Base-by-base conservation (phyloP, 1,140 invertebrate genomes). In the Propsilocerus akamusi region DNA sequence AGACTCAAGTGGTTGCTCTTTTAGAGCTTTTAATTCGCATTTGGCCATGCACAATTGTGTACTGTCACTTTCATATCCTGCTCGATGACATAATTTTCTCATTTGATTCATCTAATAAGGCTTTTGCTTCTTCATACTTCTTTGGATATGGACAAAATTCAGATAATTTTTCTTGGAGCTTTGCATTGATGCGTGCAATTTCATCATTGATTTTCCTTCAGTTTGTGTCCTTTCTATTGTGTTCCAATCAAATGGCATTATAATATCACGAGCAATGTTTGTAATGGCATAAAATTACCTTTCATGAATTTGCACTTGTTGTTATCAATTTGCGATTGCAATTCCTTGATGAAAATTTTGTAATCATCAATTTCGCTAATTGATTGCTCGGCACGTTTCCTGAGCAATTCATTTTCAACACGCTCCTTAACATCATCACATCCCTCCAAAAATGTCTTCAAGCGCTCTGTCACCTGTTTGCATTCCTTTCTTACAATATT, bases 121-220 rank as follows among this genome's bases (percentile, higher is more conserved):
- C 56, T 60, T 84, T 81, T 1, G 80, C 81, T 37, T 79, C 73
- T 57, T 82, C 83, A 32, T 85, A 58, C 8, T 84, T 69, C 55
- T 83, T 80, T 1, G 81, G 81, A 10, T 83, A 69, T 0, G 81
- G 80, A 0, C 76, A 73, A 22, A 84, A 58, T 63, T 84, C 81
- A 52, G 77, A 73, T 6, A 85, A 63, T 61, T 84, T 83, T 55
- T 83, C 80, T 72, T 84, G 80, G 58, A 86, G 84, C 53, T 74
- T 63, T 65, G 78, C 77, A 59, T 84, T 83, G 5, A 83, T 78
- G 52, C 75, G 65, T 53, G 79, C 75, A 32, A 85, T 81, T 65
- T 86, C 82, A 8, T 77, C 59, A 53, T 78, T 80, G 24, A 84
- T 79, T 59, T 85, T 81, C 67, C 10, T 72, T 69, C 58, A 83